Evolutionary conservation across 2,113 vertebrate species (phyloP).

Genomic region (Ginglymostoma cirratum): DNA sequence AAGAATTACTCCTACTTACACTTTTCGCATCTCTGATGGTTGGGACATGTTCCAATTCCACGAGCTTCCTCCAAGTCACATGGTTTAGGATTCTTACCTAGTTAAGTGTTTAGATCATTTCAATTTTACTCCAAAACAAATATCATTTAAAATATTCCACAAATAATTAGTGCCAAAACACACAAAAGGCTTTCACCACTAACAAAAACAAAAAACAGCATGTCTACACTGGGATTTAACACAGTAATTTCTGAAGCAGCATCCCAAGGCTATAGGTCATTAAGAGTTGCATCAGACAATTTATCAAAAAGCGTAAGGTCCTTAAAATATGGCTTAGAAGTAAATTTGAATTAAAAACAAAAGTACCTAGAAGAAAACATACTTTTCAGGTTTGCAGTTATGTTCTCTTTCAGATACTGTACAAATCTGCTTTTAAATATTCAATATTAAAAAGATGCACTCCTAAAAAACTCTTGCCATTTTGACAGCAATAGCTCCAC

Average conservation of each 20-base stretch:
- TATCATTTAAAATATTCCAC: background rate
- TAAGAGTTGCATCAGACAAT: background rate
- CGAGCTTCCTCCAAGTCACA: conserved; percentile 85
- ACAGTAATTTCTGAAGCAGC: background rate
- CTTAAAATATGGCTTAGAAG: background rate
- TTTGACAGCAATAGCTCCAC: background rate
- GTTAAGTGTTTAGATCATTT: background rate
- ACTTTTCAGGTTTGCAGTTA: background rate
- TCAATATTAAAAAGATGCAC: background rate
- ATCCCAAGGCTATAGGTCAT: background rate
- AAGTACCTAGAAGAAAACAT: background rate
- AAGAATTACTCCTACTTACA: conserved; percentile 57
- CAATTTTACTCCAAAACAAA: background rate
- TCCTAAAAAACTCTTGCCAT: background rate
- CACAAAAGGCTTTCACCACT: background rate
- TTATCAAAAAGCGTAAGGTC: background rate
- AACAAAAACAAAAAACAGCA: background rate
- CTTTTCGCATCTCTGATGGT: conserved; percentile 60
- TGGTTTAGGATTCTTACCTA: conserved; percentile 92
- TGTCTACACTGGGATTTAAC: background rate
- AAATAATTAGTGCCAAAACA: background rate
- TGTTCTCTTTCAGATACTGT: background rate
- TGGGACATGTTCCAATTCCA: conserved; percentile 73
- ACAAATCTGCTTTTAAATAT: background rate
- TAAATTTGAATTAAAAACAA: background rate